Conservation (phyloP, 1,140 invertebrate genomes). For the Lepidurus packardi region DNA sequence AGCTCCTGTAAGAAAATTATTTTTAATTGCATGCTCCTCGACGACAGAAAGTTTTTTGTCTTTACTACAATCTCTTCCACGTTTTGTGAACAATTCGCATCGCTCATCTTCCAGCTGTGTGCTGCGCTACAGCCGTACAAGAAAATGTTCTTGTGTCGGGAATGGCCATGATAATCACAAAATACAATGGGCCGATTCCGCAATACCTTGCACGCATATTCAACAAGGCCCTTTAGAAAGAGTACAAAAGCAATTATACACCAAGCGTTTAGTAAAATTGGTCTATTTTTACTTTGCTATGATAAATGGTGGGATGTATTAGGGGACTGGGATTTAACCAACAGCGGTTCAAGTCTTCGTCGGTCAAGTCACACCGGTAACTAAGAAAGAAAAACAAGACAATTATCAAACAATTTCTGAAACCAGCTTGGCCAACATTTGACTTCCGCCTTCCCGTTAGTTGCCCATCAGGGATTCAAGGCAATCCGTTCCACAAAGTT, state of each 20-base stretch:
- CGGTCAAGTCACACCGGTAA: conserved; percentile 70
- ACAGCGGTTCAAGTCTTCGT: conserved; percentile 72
- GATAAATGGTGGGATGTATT: conserved; percentile 74
- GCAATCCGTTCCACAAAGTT: not conserved
- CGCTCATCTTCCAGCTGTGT: conserved; percentile 43
- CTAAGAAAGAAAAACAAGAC: conserved; percentile 50
- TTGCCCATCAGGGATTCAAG: not conserved
- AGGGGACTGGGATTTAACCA: conserved; percentile 67
- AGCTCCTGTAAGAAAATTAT: conserved; percentile 50
- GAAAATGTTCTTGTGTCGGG: conserved; percentile 80
- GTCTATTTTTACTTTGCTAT: conserved; percentile 60
- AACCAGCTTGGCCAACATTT: not conserved
- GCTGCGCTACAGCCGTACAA: conserved; percentile 72
- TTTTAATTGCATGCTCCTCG: not conserved
- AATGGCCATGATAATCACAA: conserved; percentile 86
- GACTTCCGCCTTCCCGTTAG: conserved; percentile 10
- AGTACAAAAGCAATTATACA: conserved; percentile 34
- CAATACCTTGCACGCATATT: conserved; percentile 56
- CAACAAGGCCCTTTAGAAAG: conserved; percentile 53
- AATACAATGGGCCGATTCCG: conserved; percentile 62
- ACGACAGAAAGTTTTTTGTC: not conserved
- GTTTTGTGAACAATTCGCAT: conserved; percentile 5
- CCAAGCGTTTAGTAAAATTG: conserved; percentile 31
- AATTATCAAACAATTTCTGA: not conserved
- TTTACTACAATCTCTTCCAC: not conserved